Conservation (phyloP, 2,888 invertebrate species). For the Hypomecis punctinalis region DNA sequence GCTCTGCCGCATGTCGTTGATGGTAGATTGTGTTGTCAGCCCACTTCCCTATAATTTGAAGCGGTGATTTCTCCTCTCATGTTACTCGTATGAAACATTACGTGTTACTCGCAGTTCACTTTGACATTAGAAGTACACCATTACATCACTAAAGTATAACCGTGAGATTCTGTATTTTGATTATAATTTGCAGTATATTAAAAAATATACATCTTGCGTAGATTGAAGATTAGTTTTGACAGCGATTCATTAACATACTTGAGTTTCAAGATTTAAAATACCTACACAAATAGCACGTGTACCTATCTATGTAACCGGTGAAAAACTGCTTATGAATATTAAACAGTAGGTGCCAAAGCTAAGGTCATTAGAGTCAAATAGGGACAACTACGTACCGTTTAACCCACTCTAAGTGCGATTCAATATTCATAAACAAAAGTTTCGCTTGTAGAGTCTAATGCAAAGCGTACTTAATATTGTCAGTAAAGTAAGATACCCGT, state of each 20-base stretch:
- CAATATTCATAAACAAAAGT: slow-evolving; percentile 51
- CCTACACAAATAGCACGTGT: slow-evolving; percentile 9
- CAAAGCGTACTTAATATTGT: slow-evolving; percentile 41
- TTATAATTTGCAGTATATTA: background rate
- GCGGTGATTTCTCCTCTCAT: slow-evolving; percentile 48
- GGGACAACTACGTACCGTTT: slow-evolving; percentile 36
- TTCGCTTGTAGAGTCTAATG: slow-evolving; percentile 42
- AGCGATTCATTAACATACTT: slow-evolving; percentile 14
- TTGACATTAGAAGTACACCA: slow-evolving; percentile 47
- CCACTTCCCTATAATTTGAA: slow-evolving; percentile 53
- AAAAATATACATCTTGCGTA: slow-evolving; percentile 27
- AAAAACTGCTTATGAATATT: slow-evolving; percentile 35
- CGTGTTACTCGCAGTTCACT: slow-evolving; percentile 54
- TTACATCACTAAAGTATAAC: slow-evolving; percentile 54
- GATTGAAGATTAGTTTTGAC: slow-evolving; percentile 35
- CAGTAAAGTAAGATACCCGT: slow-evolving; percentile 39
- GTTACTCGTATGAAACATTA: slow-evolving; percentile 53
- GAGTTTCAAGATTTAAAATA: slow-evolving; percentile 15
- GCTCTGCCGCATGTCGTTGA: slow-evolving; percentile 26
- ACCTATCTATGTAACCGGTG: slow-evolving; percentile 4
- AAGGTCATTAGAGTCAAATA: slow-evolving; percentile 31
- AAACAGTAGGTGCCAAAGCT: slow-evolving; percentile 24
- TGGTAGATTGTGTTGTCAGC: slow-evolving; percentile 57
- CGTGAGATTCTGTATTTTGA: slow-evolving; percentile 46
- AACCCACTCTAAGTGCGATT: slow-evolving; percentile 46